phyloP scores from a whole-genome alignment of 2,888 invertebrate genomes.

The Ormyrus nitidulus region DNA sequence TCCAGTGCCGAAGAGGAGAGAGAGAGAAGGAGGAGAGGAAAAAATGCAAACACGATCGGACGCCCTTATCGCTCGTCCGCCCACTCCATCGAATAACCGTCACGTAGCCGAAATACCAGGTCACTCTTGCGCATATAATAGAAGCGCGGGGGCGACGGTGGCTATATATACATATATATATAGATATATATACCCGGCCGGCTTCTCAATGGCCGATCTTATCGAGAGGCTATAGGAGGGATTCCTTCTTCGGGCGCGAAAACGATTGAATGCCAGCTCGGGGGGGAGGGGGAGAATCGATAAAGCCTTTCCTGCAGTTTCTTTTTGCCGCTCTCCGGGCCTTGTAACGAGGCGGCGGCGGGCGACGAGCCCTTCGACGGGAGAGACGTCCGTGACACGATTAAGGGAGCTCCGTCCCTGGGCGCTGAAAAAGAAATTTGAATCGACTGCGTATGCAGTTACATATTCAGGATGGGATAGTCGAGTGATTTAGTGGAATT shows the following conservation, averaged over 20 bases:
- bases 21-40: background rate
- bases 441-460: too few relatives aligned
- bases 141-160: background rate
- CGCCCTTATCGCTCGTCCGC: conserved; percentile 19
- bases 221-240: background rate
- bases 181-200: too few relatives aligned
- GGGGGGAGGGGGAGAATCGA: background rate
- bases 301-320: too few relatives aligned
- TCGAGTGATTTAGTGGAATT: too few relatives aligned
- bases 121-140: conserved; percentile 35
- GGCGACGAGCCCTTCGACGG: too few relatives aligned
- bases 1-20: background rate
- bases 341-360: too few relatives aligned
- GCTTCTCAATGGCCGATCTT: conserved; percentile 1
- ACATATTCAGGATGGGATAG: too few relatives aligned
- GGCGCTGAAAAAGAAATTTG: too few relatives aligned
- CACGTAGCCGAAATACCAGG: conserved; percentile 50
- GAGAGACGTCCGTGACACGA: too few relatives aligned
- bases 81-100: conserved; percentile 30
- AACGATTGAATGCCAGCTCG: background rate
- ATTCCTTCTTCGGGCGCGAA: background rate
- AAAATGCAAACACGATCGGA: conserved; percentile 33
- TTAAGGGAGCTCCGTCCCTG: too few relatives aligned
- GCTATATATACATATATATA: too few relatives aligned
- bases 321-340: too few relatives aligned